These are phyloP conservation scores for Orbicella faveolata DNA, from an alignment of 64 coral and sea anemone genomes.

Conservation along the genomic window DNA sequence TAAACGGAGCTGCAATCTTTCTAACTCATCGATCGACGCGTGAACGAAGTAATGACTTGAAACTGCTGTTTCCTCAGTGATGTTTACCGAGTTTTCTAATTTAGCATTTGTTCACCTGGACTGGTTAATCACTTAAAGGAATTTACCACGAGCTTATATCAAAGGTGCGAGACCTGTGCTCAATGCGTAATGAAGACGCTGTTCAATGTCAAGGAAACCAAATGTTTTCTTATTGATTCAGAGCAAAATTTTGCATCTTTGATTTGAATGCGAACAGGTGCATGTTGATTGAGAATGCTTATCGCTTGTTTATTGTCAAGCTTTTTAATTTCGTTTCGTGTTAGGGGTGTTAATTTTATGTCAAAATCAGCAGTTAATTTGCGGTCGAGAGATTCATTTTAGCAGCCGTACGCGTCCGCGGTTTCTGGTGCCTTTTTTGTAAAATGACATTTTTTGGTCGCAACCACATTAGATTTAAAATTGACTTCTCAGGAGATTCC, in stretches of 20 bases:
- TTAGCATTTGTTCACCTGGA: background rate
- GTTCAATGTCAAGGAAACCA: background rate
- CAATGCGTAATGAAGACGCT: background rate
- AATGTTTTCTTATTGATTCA: background rate
- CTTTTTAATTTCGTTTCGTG: too few relatives aligned
- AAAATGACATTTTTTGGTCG: too few relatives aligned
- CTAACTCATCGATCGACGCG: background rate
- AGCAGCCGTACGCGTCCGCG: too few relatives aligned
- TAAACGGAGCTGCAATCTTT: background rate
- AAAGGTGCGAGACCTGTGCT: background rate
- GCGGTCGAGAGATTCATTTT: too few relatives aligned
- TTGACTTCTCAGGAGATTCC: too few relatives aligned
- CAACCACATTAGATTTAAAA: too few relatives aligned
- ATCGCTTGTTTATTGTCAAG: background rate
- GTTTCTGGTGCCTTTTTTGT: too few relatives aligned
- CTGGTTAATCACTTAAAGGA: background rate
- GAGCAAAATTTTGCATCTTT: background rate
- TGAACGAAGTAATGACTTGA: too few relatives aligned
- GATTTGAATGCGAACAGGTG: background rate
- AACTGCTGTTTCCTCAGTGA: too few relatives aligned
- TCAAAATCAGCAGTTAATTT: too few relatives aligned
- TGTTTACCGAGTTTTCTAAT: too few relatives aligned
- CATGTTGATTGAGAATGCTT: background rate
- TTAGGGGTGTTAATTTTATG: too few relatives aligned
- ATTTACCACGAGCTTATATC: background rate